Base-by-base conservation (phyloP, 2,888 invertebrate genomes). In the Pycnomerus fuliginosus region DNA sequence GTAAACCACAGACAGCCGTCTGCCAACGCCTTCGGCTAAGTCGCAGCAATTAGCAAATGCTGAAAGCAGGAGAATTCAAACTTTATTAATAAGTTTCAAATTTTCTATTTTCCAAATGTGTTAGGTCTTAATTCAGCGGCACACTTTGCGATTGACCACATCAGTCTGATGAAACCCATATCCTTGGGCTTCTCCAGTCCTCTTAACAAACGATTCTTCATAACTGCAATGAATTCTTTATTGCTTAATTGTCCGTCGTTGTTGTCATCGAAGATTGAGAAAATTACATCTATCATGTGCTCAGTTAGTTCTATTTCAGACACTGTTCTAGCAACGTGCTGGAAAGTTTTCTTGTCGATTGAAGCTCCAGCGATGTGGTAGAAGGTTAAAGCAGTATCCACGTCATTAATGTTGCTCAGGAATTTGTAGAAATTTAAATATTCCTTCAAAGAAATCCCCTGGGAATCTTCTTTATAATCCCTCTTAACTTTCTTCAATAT, bases 331-430 rank as follows among this genome's bases (percentile, higher is more conserved):
- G 96, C 96, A 15, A 98, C 97, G 75, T 97, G 97, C 48, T 92
- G 88, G 59, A 98, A 71, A 1, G 97, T 97, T 14, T 85, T 88
- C 78, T 90, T 91, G 78, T 97, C 96, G 61, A 97, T 96, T 28
- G 96, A 94, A 42, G 96, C 97, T 43, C 98, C 99, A 51, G 99
- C 98, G 66, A 99, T 93, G 72, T 97, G 94, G 75, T 99, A 99
- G 77, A 99, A 99, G 31, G 97, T 98, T 13, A 99, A 76, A 3
- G 99, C 98, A 0, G 97, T 96, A 73, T 99, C 99, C 24, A 99
- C 96, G 73, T 98, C 97, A 71, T 95, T 95, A 41, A 99, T 97
- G 67, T 95, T 94, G 74, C 93, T 96, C 38, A 99, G 76, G 59
- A 99, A 91, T 68, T 94, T 92, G 75, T 95, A 97, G 76, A 99